These are phyloP conservation scores for Cromileptes altivelis DNA, from an alignment of 2,113 vertebrate genomes.

Conservation along the genomic window DNA sequence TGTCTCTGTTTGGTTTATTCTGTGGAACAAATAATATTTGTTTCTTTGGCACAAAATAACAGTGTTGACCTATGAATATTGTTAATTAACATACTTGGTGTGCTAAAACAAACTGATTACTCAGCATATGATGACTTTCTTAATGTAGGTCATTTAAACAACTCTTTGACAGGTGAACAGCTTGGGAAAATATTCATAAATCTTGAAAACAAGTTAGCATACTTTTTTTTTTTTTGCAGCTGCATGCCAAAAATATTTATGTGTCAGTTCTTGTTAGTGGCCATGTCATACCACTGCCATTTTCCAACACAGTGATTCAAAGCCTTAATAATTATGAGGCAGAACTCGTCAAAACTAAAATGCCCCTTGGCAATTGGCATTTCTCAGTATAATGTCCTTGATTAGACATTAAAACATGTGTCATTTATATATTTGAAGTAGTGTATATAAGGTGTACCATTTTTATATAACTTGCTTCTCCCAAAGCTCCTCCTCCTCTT, in stretches of 20 bases:
- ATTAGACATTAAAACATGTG: constrained; percentile 43
- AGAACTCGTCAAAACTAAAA: constrained; percentile 37
- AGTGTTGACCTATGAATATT: constrained; percentile 8
- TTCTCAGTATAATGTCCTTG: constrained; percentile 31
- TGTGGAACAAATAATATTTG: not conserved
- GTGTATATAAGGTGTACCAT: constrained; percentile 18
- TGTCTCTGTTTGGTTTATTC: constrained; percentile 10
- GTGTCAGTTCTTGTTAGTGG: constrained; percentile 37
- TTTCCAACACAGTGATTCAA: constrained; percentile 49
- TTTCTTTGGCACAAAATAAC: not conserved
- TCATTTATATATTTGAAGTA: constrained; percentile 35
- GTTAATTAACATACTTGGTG: not conserved
- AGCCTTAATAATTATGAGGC: constrained; percentile 24
- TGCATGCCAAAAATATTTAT: constrained; percentile 28
- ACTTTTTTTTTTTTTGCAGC: not conserved
- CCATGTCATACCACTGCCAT: constrained; percentile 12
- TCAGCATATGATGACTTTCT: not conserved
- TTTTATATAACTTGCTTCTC: not conserved
- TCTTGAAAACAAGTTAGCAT: not conserved
- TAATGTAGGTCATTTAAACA: constrained; percentile 13
- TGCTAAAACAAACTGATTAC: constrained; percentile 25
- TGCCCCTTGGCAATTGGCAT: constrained; percentile 31
- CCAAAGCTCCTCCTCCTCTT: constrained; percentile 26
- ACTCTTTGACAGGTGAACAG: not conserved
- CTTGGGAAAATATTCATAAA: constrained; percentile 11